Percentiles rank a stretch among this genome's conserved stretches.
Evolutionary conservation across 1,140 invertebrate genomes (phyloP).

Genomic region (Acromyrmex charruanus): DNA sequence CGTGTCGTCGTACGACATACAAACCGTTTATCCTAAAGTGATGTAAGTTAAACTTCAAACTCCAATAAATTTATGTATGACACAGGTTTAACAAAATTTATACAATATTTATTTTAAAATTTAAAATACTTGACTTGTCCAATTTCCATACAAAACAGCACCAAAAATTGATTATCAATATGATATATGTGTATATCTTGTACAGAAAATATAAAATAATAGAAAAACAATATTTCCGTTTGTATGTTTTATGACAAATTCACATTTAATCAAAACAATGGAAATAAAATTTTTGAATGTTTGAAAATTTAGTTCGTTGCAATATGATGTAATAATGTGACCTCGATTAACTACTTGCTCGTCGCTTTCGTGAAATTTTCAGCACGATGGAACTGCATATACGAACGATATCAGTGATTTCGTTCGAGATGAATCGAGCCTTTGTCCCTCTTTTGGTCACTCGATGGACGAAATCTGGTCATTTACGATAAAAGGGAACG

Average conservation of each 20-base stretch:
- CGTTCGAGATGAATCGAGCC: conserved; percentile 33
- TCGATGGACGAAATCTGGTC: conserved; percentile 38
- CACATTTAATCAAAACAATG: not conserved
- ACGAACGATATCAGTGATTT: conserved; percentile 27
- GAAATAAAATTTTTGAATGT: not conserved
- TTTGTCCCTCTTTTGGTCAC: not conserved
- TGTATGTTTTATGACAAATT: not conserved
- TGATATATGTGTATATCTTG: not conserved
- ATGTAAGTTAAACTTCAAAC: conserved; percentile 17
- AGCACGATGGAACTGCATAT: not conserved
- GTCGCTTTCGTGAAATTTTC: conserved; percentile 25
- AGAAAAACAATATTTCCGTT: not conserved
- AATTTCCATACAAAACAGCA: not conserved
- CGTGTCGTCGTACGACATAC: conserved; percentile 17
- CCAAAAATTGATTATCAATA: not conserved
- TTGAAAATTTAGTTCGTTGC: not conserved
- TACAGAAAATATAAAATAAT: not conserved
- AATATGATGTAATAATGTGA: conserved; percentile 1
- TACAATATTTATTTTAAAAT: not conserved
- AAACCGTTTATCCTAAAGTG: conserved; percentile 14
- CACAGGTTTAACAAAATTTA: not conserved
- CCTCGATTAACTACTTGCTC: conserved; percentile 31
- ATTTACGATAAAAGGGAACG: conserved; percentile 24
- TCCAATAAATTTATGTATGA: conserved; percentile 16
- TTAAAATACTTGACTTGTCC: not conserved